Percentiles rank a stretch among this genome's conserved stretches.
Conservation (phyloP, 2,113 vertebrate species). For the Melanerpes formicivorus region DNA sequence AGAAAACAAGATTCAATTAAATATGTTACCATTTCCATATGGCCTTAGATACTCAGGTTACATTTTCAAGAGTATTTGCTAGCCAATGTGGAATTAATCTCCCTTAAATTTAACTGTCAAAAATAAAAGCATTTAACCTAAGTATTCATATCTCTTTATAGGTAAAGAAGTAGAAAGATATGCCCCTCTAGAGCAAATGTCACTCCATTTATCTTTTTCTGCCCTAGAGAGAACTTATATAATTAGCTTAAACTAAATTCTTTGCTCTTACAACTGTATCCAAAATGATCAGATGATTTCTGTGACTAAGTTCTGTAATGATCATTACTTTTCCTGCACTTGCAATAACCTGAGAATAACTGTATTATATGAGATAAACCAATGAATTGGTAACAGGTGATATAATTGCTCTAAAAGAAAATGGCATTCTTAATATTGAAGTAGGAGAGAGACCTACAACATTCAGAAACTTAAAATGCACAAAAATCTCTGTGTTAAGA, state of each 20-base stretch:
- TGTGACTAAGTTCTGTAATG: background rate
- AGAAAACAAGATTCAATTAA: constrained; percentile 15
- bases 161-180: background rate
- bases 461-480: background rate
- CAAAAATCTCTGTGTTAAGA: background rate
- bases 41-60: background rate
- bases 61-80: background rate
- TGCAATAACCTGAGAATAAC: background rate
- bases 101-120: background rate
- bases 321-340: background rate
- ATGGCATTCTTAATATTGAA: fast-evolving
- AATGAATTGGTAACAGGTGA: background rate
- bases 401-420: background rate
- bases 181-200: background rate
- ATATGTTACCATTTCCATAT: background rate
- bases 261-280: background rate
- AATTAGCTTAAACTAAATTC: background rate
- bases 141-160: background rate
- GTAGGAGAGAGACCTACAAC: background rate
- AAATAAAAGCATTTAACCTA: constrained; percentile 17
- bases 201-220: background rate
- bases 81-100: constrained; percentile 8
- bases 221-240: background rate
- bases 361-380: background rate
- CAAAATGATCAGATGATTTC: background rate